Percentiles rank a stretch among this genome's conserved stretches.
phyloP scores from a whole-genome alignment of 2,113 vertebrate genomes.

The Pseudopipra pipra region DNA sequence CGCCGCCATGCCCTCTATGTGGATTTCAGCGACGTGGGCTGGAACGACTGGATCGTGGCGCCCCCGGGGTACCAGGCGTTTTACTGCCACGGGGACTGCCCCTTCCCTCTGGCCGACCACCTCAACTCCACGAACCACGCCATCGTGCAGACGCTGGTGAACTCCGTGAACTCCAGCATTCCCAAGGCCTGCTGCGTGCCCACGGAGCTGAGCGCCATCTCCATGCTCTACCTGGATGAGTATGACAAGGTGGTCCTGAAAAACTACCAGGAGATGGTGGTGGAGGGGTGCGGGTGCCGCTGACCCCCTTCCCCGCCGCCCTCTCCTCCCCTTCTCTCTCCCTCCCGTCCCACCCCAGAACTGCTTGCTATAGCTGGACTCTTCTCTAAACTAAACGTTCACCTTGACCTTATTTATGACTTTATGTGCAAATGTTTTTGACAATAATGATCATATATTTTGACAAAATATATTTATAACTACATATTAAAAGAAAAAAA shows the following conservation, averaged over 20 bases:
- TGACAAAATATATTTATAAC: conserved; percentile 99
- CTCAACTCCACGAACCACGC: conserved; percentile 98
- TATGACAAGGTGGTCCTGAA: conserved; percentile 98
- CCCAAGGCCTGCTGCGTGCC: conserved; percentile 97
- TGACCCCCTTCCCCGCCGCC: conserved; percentile 47
- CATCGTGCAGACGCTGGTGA: conserved; percentile 98
- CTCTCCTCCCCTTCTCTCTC: conserved; percentile 16
- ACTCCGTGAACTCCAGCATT: conserved; percentile 97
- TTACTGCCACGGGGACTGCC: conserved; percentile 97
- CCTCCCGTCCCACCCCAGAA: conserved; percentile 1
- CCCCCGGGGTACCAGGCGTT: conserved; percentile 97
- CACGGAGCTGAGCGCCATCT: conserved; percentile 98
- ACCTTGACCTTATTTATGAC: conserved; percentile 98
- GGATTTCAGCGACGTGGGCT: conserved; percentile 97
- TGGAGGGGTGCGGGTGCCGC: conserved; percentile 97
- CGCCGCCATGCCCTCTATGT: conserved; percentile 93
- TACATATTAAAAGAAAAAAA: conserved; percentile 93
- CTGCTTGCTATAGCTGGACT: conserved; percentile 61
- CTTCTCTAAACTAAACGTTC: conserved; percentile 74
- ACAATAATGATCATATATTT: conserved; percentile 99
- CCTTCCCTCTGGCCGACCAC: conserved; percentile 96
- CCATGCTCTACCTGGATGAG: conserved; percentile 98
- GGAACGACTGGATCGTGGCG: conserved; percentile 99
- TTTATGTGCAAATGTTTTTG: conserved; percentile 92
- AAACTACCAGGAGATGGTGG: conserved; percentile 99